These are phyloP conservation scores for Chaenocephalus aceratus DNA, from an alignment of 2,113 vertebrate genomes.

Conservation along the genomic window DNA sequence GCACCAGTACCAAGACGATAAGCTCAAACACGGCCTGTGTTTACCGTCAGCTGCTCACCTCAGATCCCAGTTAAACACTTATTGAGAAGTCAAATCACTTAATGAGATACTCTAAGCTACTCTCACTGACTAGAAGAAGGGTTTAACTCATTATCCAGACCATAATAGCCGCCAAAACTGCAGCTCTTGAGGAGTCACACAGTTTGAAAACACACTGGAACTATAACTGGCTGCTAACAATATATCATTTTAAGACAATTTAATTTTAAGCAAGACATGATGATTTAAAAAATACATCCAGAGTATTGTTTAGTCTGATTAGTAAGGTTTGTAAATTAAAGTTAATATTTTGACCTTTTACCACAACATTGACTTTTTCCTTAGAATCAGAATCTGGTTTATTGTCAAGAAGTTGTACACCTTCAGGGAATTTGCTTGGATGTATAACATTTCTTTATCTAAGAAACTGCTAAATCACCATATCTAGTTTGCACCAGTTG, in stretches of 20 bases:
- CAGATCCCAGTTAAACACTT: constrained; percentile 41
- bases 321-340: not conserved
- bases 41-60: constrained; percentile 17
- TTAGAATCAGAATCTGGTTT: not conserved
- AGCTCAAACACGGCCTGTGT: constrained; percentile 17
- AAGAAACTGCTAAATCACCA: not conserved
- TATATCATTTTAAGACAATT: not conserved
- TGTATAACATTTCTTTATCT: not conserved
- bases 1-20: not conserved
- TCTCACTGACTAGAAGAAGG: constrained; percentile 68
- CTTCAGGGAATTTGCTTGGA: too few relatives aligned
- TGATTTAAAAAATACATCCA: not conserved
- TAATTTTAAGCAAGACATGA: not conserved
- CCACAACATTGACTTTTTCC: not conserved
- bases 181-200: constrained; percentile 26
- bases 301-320: not conserved
- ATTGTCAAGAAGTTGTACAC: too few relatives aligned
- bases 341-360: not conserved
- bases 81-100: constrained; percentile 29
- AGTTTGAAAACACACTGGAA: not conserved
- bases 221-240: not conserved
- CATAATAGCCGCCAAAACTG: constrained; percentile 70
- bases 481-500: not conserved
- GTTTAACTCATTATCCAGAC: constrained; percentile 76
- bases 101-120: constrained; percentile 57